Evolutionary conservation across 2,113 vertebrate genomes (phyloP).

Genomic region (Dromiciops gliroides): DNA sequence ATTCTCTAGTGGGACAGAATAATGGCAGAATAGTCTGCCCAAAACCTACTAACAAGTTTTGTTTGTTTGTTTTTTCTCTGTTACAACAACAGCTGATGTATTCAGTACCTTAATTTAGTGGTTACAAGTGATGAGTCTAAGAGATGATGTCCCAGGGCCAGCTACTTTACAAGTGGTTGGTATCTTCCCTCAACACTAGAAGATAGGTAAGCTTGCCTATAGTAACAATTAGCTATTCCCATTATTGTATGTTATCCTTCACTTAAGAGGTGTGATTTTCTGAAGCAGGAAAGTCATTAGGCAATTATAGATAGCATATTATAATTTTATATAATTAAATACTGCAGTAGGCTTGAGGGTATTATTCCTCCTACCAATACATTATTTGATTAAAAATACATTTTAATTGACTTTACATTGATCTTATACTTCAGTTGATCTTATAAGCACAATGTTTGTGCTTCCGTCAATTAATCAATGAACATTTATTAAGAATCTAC

Average conservation of each 20-base stretch:
- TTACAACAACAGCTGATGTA: neutral
- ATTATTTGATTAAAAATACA: neutral
- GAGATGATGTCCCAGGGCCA: neutral
- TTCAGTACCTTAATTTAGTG: neutral
- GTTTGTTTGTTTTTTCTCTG: neutral
- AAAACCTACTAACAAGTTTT: conserved; percentile 68
- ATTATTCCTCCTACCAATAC: neutral
- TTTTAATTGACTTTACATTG: neutral
- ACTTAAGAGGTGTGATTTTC: neutral
- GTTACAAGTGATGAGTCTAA: conserved; percentile 32
- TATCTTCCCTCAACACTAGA: conserved; percentile 49
- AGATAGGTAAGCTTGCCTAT: neutral
- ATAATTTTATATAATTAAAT: neutral
- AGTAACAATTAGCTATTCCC: neutral
- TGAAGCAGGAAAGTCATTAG: neutral
- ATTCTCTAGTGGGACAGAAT: neutral
- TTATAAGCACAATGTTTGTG: neutral
- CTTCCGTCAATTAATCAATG: neutral
- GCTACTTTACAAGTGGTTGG: conserved; percentile 34
- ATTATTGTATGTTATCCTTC: neutral
- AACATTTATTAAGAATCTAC: neutral
- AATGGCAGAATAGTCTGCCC: neutral
- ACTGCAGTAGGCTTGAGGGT: neutral
- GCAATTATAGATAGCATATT: neutral
- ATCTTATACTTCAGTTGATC: neutral